phyloP scores from a whole-genome alignment of 92 coral and sea anemone species.

The Siderastrea radians region DNA sequence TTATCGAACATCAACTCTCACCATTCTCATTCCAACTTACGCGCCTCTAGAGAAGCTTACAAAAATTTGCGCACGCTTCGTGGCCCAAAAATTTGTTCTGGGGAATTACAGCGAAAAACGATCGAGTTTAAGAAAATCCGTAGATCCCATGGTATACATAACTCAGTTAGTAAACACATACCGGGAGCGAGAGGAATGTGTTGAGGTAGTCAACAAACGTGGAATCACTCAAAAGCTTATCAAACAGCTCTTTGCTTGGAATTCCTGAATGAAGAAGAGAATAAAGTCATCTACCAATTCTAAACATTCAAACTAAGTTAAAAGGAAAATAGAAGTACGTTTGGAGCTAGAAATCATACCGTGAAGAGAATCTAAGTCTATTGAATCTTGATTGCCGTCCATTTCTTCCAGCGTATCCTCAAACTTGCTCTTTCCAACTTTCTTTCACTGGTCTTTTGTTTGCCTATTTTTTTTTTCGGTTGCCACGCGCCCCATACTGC shows the following conservation, averaged over 20 bases:
- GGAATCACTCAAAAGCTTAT: constrained; percentile 64
- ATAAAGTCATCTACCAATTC: background rate
- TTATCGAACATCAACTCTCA: no score
- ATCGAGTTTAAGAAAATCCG: background rate
- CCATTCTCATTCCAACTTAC: background rate
- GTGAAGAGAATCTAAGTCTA: constrained; percentile 5
- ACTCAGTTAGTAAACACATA: constrained; percentile 24
- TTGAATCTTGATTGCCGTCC: background rate
- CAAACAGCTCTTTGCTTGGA: constrained; percentile 59
- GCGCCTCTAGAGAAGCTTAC: no score
- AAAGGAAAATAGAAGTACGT: background rate
- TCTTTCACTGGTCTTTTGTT: background rate
- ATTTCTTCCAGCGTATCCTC: background rate
- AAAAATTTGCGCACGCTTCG: background rate
- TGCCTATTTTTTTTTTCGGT: background rate
- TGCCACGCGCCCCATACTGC: constrained; percentile 1
- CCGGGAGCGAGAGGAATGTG: constrained; percentile 96
- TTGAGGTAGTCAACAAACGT: constrained; percentile 91
- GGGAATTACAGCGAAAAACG: background rate
- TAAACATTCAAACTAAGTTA: background rate
- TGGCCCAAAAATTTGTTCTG: background rate
- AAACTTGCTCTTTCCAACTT: background rate
- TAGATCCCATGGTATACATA: background rate
- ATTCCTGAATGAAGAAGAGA: constrained; percentile 15
- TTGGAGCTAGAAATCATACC: background rate